Evolutionary conservation across 2,113 vertebrate genomes (phyloP).

Genomic region (Fulica atra): DNA sequence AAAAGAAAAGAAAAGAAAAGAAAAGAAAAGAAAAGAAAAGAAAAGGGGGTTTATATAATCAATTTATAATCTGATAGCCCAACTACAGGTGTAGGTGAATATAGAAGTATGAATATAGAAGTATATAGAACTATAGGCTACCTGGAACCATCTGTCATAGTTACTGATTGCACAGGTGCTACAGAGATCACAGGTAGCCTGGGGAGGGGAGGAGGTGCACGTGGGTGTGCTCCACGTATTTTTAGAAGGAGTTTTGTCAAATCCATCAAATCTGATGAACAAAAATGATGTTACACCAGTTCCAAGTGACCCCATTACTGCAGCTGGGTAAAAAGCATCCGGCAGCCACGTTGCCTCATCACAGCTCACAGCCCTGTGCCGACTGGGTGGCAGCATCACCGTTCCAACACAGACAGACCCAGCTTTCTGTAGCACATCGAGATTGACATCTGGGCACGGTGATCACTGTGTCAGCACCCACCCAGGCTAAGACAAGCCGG

Average conservation of each 20-base stretch:
- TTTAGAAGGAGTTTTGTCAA: background rate
- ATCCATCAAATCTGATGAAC: background rate
- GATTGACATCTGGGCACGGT: background rate
- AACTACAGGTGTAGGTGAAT: background rate
- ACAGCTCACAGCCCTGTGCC: background rate
- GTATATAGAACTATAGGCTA: background rate
- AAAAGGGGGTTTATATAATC: background rate
- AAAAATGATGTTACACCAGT: background rate
- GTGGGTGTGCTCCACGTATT: fast-evolving
- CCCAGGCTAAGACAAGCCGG: fast-evolving
- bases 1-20: too few species aligned
- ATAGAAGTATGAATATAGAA: background rate
- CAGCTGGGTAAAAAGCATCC: background rate
- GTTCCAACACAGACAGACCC: background rate
- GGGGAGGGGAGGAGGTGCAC: background rate
- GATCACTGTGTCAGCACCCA: background rate
- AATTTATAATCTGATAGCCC: background rate
- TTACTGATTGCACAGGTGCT: background rate
- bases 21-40: too few species aligned
- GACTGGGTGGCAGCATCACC: background rate
- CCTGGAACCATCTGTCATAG: background rate
- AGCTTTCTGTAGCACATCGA: background rate
- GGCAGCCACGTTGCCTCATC: background rate
- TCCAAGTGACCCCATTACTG: background rate
- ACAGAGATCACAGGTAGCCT: background rate